Evolutionary conservation across 2,888 invertebrate genomes (phyloP).

Genomic region (Erebia ligea): DNA sequence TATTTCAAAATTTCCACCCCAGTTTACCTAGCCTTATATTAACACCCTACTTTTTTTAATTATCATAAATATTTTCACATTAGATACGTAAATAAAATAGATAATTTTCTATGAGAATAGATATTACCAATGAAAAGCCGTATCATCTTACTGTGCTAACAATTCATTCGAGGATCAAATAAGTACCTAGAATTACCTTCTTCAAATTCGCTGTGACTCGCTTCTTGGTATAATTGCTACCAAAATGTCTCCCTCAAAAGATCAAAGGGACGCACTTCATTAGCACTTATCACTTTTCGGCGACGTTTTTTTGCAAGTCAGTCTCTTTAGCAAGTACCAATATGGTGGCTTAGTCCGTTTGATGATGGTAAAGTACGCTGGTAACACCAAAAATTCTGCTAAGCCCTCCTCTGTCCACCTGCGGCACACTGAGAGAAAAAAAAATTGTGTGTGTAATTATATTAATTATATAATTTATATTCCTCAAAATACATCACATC

Average conservation of each 20-base stretch:
- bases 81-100: background rate
- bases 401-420: too few relatives aligned
- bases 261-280: conserved; percentile 29
- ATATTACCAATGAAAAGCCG: background rate
- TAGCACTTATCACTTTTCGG: conserved; percentile 20
- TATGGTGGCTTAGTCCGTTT: too few relatives aligned
- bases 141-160: conserved; percentile 3
- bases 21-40: too few relatives aligned
- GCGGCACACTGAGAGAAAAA: too few relatives aligned
- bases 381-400: too few relatives aligned
- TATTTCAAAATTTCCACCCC: too few relatives aligned
- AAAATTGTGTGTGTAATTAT: too few relatives aligned
- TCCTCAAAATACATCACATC: too few relatives aligned
- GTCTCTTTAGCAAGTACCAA: conserved; percentile 11
- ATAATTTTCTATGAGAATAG: background rate
- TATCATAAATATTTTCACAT: background rate
- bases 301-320: conserved; percentile 14
- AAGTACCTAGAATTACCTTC: conserved; percentile 15
- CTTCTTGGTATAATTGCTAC: conserved; percentile 18
- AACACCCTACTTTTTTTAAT: too few relatives aligned
- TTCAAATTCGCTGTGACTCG: conserved; percentile 11
- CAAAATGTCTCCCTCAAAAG: conserved; percentile 15
- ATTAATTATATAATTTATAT: too few relatives aligned
- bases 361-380: too few relatives aligned
- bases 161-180: conserved; percentile 14